A percentile compares a stretch with the other conserved stretches of the same genome.
These are phyloP conservation scores for Amblyornis subalaris DNA, from an alignment of 2,113 vertebrate species.

Conservation along the genomic window DNA sequence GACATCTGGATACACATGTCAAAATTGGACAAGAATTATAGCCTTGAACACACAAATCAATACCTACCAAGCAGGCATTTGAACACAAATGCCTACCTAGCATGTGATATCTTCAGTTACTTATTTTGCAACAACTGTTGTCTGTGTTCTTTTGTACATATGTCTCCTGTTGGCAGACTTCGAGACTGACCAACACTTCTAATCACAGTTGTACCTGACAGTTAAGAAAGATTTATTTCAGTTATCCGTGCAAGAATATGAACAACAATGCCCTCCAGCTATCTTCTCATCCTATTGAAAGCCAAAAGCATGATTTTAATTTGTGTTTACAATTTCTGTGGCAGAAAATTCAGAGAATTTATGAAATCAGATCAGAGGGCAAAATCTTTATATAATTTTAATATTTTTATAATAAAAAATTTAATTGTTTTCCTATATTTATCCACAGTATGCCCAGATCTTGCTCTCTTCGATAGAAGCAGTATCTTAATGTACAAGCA, in stretches of 20 bases:
- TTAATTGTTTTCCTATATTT: not conserved
- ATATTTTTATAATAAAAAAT: not conserved
- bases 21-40: not conserved
- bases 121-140: not conserved
- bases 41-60: not conserved
- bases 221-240: not conserved
- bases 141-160: not conserved
- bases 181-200: not conserved
- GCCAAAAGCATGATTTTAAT: not conserved
- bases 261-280: not conserved
- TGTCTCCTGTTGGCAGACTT: not conserved
- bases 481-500: not conserved
- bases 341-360: not conserved
- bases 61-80: not conserved
- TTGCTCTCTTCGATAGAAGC: not conserved
- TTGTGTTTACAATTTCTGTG: not conserved
- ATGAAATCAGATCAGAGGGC: not conserved
- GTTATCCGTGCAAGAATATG: not conserved
- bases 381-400: not conserved
- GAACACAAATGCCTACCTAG: not conserved
- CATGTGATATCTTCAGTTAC: not conserved
- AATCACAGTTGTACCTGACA: not conserved
- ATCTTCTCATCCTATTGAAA: not conserved
- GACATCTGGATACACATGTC: not conserved
- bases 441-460: not conserved